Percentiles rank a stretch among this genome's conserved stretches.
Conservation (phyloP, 2,797 vertebrate genomes). For the Mionectes olivaceus region DNA sequence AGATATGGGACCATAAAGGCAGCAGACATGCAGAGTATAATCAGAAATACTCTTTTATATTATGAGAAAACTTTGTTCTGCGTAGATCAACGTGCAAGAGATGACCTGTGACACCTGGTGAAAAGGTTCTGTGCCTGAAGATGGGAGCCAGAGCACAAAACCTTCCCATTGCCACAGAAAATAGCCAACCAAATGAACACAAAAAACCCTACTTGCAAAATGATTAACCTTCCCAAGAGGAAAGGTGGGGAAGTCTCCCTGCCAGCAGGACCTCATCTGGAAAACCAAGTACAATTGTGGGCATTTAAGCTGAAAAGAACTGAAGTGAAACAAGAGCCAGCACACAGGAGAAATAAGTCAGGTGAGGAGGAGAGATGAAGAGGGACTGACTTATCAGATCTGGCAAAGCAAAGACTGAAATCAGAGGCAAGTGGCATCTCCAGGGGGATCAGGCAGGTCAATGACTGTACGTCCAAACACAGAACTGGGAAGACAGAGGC, state of each 20-base stretch:
- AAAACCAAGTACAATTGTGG: not conserved
- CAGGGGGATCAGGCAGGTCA: not conserved
- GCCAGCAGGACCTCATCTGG: not conserved
- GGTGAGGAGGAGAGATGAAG: not conserved
- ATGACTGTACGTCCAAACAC: fast-evolving
- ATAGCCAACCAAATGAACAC: not conserved
- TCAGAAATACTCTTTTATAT: not conserved
- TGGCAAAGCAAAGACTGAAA: not conserved
- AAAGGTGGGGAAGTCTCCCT: not conserved
- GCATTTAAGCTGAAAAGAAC: not conserved
- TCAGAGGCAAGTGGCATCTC: not conserved
- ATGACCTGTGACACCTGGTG: not conserved
- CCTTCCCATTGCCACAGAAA: not conserved
- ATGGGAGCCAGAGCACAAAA: not conserved
- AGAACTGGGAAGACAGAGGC: not conserved
- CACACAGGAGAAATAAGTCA: not conserved
- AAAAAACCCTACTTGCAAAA: not conserved
- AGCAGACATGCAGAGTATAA: not conserved
- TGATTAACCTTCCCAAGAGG: conserved; percentile 1
- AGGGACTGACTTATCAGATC: not conserved
- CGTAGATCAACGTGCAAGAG: fast-evolving
- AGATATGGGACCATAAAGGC: not conserved
- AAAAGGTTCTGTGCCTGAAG: not conserved
- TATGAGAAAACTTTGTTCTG: not conserved
- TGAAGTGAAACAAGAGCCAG: not conserved